Conservation (phyloP, 1,140 invertebrate species). For the Leptoteleia sp. region DNA sequence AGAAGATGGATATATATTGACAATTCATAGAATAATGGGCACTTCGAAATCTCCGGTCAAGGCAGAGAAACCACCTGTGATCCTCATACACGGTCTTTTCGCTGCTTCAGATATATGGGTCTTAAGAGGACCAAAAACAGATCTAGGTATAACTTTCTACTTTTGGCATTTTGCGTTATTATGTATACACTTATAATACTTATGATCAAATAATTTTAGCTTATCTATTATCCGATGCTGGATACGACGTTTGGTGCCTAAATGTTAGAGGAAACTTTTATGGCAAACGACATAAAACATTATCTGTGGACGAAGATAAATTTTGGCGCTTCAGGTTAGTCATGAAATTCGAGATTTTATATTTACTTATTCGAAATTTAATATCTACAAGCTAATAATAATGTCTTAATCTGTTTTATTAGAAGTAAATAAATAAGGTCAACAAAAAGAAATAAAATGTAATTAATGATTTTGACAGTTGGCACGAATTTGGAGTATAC, state of each 20-base stretch:
- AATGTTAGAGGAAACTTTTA: slow-evolving; percentile 86
- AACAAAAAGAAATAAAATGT: too few species aligned
- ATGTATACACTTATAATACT: too few species aligned
- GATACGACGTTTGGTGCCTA: slow-evolving; percentile 87
- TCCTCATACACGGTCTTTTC: slow-evolving; percentile 83
- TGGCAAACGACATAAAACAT: slow-evolving; percentile 80
- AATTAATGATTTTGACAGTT: slow-evolving; percentile 73
- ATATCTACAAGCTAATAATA: too few species aligned
- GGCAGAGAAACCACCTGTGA: slow-evolving; percentile 74
- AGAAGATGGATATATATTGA: slow-evolving; percentile 84
- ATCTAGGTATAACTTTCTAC: slow-evolving; percentile 76
- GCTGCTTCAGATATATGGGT: slow-evolving; percentile 82
- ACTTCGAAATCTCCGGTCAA: slow-evolving; percentile 67
- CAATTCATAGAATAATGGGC: slow-evolving; percentile 83
- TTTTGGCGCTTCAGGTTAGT: slow-evolving; percentile 83
- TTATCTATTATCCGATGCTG: slow-evolving; percentile 79
- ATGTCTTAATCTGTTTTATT: too few species aligned
- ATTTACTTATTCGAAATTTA: too few species aligned
- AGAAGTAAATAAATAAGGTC: too few species aligned
- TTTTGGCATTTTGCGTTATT: too few species aligned
- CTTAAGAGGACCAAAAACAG: slow-evolving; percentile 79
- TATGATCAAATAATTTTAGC: slow-evolving; percentile 51
- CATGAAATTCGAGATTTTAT: too few species aligned
- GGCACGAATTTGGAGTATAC: slow-evolving; percentile 83
- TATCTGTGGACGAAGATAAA: slow-evolving; percentile 78